Conservation (phyloP, 92 coral and sea anemone genomes). For the Epizoanthus ramosus region DNA sequence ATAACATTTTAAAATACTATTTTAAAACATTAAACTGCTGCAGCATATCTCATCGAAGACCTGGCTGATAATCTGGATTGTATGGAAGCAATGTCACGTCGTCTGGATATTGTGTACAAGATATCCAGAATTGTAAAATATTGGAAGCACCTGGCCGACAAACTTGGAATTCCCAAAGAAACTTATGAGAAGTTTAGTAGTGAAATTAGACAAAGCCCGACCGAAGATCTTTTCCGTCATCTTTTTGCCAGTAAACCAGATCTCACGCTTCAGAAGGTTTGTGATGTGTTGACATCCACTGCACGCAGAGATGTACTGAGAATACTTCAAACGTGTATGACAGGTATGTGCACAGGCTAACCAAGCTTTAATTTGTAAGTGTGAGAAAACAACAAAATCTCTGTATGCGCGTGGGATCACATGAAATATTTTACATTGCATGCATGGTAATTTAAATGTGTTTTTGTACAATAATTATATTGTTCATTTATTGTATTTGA, state of each 20-base stretch:
- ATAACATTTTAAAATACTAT: no score
- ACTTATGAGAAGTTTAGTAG: not conserved
- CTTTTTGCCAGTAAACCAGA: slow-evolving; percentile 1
- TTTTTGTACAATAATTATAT: no score
- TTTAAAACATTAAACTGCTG: not conserved
- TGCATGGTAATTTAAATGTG: no score
- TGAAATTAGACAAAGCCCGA: slow-evolving; percentile 7
- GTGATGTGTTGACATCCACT: not conserved
- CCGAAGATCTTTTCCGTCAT: slow-evolving; percentile 26
- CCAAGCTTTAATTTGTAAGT: no score
- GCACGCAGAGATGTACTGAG: slow-evolving; percentile 10
- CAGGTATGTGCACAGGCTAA: not conserved
- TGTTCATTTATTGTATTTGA: no score
- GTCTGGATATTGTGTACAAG: slow-evolving; percentile 16
- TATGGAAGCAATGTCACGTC: slow-evolving; percentile 14
- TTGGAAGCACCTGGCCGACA: slow-evolving; percentile 30
- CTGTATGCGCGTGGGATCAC: no score
- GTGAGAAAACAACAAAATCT: no score
- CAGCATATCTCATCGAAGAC: slow-evolving; percentile 1
- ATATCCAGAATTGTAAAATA: slow-evolving; percentile 2
- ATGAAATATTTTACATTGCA: no score
- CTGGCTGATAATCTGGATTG: not conserved
- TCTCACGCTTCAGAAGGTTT: not conserved
- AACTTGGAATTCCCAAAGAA: slow-evolving; percentile 22
- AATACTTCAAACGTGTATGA: not conserved